Percentiles rank a stretch among this genome's conserved stretches.
Conservation (phyloP, 1,140 invertebrate species). For the Temnothorax longispinosus region DNA sequence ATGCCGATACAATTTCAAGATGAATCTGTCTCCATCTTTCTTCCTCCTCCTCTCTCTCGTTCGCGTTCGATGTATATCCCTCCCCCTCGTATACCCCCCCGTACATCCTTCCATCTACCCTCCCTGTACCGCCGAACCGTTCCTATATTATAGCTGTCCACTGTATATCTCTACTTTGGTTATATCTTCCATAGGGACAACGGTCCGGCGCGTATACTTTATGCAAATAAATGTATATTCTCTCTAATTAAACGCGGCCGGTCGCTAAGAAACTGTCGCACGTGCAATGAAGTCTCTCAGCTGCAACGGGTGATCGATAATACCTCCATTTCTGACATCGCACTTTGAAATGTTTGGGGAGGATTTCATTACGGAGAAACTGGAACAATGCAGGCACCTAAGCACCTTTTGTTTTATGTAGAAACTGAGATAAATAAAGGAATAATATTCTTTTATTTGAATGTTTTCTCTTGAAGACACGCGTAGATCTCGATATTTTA, state of each 20-base stretch:
- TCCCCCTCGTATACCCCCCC: constrained; percentile 7
- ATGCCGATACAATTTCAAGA: constrained; percentile 87
- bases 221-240: constrained; percentile 71
- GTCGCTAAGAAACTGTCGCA: constrained; percentile 24
- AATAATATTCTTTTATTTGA: not conserved
- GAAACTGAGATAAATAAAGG: not conserved
- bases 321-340: constrained; percentile 36
- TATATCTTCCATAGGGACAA: constrained; percentile 79
- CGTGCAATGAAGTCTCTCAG: constrained; percentile 49
- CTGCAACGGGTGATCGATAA: constrained; percentile 51
- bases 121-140: constrained; percentile 63
- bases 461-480: not conserved
- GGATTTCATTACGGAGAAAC: not conserved
- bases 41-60: constrained; percentile 57
- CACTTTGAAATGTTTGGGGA: not conserved
- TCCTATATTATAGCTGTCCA: constrained; percentile 83
- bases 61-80: constrained; percentile 60
- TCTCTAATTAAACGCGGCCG: constrained; percentile 67
- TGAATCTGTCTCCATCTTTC: constrained; percentile 81
- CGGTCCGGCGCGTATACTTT: constrained; percentile 51
- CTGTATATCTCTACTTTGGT: constrained; percentile 84
- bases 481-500: not conserved
- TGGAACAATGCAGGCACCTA: not conserved
- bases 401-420: not conserved
- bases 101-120: constrained; percentile 21